Base-by-base conservation (phyloP, 1,140 invertebrate species). In the Cyrtorhinus lividipennis region DNA sequence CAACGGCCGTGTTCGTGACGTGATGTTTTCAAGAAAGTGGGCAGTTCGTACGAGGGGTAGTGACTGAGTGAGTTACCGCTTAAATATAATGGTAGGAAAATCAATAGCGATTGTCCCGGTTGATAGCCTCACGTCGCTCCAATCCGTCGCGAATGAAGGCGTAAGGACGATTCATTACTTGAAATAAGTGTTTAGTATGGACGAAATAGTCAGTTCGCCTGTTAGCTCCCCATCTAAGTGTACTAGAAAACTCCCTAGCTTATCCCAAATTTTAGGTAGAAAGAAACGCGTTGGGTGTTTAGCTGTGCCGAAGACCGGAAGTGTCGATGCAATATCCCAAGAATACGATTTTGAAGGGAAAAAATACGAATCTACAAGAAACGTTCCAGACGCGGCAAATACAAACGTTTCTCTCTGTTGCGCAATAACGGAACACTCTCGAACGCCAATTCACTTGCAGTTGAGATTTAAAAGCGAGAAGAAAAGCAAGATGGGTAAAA, bases 391-490 rank as follows among this genome's bases (percentile, higher is more conserved):
- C 20, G 10, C 18, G 20, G 20, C 48, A 22, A 59, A 59, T 30
- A 69, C 69, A 27, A 70, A 70, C 64, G 67, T 70, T 20, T 59
- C 65, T 22, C 62, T 70, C 15, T 69, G 69, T 61, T 70, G 69
- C 38, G 69, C 69, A 10, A 68, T 69, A 23, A 70, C 69, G 8
- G 68, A 70, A 63, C 64, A 62, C 27, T 62, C 64, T 2, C 45
- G 58, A 60, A 67, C 65, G 0, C 63, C 65, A 22, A 12, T 65
- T 27, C 63, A 66, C 38, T 27, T 62, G 15, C 64, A 63, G 25
- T 61, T 46, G 3, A 62, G 53, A n/a, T 60, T 46, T 18, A 65
- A 57, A 23, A 48, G 24, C 2, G 44, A 62, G 5, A 61, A 61
- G 30, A 64, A 56, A 25, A 30, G 56, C 53, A 57, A 64, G 38